A percentile compares a stretch with the other conserved stretches of the same genome.
Conservation (phyloP, 2,113 vertebrate genomes). For the Suncus etruscus region DNA sequence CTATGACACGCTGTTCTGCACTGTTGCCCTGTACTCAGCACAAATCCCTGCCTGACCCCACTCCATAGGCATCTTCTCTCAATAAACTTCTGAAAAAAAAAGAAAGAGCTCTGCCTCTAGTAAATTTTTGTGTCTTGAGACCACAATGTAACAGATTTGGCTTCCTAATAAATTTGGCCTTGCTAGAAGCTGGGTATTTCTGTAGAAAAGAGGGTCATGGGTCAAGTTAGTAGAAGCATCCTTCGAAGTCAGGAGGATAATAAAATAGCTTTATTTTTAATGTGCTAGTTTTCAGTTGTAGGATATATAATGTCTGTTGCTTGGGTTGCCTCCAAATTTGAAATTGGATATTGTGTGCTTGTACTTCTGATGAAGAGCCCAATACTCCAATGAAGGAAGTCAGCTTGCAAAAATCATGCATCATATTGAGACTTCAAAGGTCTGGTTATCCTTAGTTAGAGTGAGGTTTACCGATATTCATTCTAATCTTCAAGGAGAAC, state of each 20-base stretch:
- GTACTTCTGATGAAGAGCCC: neutral
- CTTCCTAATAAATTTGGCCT: constrained; percentile 78
- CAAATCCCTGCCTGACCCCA: no score
- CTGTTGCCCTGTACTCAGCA: no score
- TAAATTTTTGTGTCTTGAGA: constrained; percentile 66
- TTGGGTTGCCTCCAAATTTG: neutral
- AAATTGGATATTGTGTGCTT: neutral
- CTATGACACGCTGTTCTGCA: no score
- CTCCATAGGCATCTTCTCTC: no score
- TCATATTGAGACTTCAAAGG: neutral
- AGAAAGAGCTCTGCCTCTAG: neutral
- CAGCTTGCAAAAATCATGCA: constrained; percentile 8
- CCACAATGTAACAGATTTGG: constrained; percentile 74
- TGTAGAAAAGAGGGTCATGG: neutral
- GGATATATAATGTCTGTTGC: neutral
- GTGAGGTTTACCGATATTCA: neutral
- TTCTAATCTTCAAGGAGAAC: neutral
- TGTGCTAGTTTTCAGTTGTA: neutral
- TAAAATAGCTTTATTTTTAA: neutral
- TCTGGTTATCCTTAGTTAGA: neutral
- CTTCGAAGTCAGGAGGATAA: neutral
- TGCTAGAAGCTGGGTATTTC: constrained; percentile 59
- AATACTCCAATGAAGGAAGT: neutral
- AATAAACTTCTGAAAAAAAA: constrained; percentile 49
- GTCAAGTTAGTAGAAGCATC: neutral